Evolutionary conservation across 2,113 vertebrate genomes (phyloP).

Genomic region (Picathartes gymnocephalus): DNA sequence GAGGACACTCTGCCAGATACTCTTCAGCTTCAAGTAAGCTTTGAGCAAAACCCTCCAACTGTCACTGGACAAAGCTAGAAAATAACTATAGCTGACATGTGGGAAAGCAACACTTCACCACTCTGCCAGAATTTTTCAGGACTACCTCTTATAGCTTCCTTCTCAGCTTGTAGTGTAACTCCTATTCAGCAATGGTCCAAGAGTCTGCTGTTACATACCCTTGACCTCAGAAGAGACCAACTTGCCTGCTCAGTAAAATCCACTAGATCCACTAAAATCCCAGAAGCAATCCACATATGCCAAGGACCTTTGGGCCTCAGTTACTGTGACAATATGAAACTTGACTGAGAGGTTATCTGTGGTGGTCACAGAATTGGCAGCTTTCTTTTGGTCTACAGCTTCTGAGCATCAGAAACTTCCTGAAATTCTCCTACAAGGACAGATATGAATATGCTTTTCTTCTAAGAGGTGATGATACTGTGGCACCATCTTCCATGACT

Average conservation of each 20-base stretch:
- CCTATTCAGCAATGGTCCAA: neutral
- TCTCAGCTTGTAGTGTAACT: neutral
- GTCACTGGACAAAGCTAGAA: neutral
- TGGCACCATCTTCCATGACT: neutral
- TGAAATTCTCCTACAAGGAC: neutral
- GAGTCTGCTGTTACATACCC: neutral
- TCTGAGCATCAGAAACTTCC: neutral
- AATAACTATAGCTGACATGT: neutral
- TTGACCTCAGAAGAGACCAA: neutral
- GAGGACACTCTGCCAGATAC: neutral
- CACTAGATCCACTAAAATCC: neutral
- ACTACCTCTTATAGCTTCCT: neutral
- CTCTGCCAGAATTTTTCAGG: neutral
- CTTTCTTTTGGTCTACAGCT: neutral
- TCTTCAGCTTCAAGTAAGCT: neutral
- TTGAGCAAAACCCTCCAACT: neutral
- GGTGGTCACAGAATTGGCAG: neutral
- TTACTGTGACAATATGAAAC: neutral
- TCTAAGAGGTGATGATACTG: neutral
- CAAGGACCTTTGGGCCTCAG: neutral
- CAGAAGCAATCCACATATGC: neutral
- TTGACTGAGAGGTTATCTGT: neutral
- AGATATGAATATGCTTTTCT: neutral
- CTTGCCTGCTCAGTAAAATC: neutral
- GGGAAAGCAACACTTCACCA: neutral